Evolutionary conservation across 2,888 invertebrate species (phyloP), one percentile per base, ranked within the genome.

Genomic region (Caenorhabditis wallacei): DNA sequence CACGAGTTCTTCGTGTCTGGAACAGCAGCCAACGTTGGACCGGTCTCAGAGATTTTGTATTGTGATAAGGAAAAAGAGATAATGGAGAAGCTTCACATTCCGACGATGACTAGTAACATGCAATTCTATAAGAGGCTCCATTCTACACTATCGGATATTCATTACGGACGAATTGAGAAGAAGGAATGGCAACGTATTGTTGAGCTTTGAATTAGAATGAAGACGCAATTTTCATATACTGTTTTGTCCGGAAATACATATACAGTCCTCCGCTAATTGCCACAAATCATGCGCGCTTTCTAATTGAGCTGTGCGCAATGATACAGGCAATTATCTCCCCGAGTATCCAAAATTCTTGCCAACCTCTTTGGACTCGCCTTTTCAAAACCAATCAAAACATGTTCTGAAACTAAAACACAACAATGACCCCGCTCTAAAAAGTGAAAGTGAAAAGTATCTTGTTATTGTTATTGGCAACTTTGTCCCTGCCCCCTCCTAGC

Each of bases 1-100:
- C 92, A 97, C 87, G 98, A 99, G 93, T 94, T 98, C 92, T 99
- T 99, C 93, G 98, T 98, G 71, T 95, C 97, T 16, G 99, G 99
- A 70, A 99, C 99, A 20, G 99, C 99, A 0, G 96, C 96, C 89
- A 94, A 97, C 63, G 95, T 99, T 20, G 96, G 96, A 90, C 98
- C 98, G 0, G 95, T 99, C 71, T 95, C 95, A 70, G 94, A 95
- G 81, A 96, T 99, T 82, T 94, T 95, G 74, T 98, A 95, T 93
- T 90, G 95, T 87, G 88, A 90, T 66, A 74, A 72, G 53, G 64
- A 80, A 56, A 53, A 46, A 10, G 76, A 48, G 13, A 69, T 82
- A 11, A 95, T 94, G 5, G 93, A 93, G 82, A 91, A 91, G 76
- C 84, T 93, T 71, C 57, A 89, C 5, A 93, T 94, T 61, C 93